These are phyloP conservation scores for Cosmia trapezina DNA, from an alignment of 2,888 invertebrate genomes.

Conservation along the genomic window DNA sequence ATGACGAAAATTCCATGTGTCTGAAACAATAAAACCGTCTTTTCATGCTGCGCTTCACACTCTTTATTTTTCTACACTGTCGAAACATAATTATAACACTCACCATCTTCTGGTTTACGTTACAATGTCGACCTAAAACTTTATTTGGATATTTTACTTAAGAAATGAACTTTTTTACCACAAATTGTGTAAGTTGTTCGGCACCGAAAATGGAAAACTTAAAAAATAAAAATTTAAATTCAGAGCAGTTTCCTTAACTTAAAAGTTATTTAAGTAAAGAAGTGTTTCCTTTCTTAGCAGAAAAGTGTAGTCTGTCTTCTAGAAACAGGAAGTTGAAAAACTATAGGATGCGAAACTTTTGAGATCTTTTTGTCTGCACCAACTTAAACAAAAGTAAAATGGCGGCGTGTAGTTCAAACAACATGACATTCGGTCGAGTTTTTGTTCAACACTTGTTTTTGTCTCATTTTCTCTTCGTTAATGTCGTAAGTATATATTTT, in stretches of 20 bases:
- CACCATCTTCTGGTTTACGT: not conserved
- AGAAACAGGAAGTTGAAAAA: constrained; percentile 71
- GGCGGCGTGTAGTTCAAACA: constrained; percentile 45
- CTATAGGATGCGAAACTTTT: constrained; percentile 66
- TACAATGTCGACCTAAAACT: not conserved
- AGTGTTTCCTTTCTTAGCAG: constrained; percentile 70
- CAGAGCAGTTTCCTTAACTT: constrained; percentile 65
- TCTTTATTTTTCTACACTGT: not conserved
- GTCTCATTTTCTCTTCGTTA: constrained; percentile 40
- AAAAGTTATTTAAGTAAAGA: constrained; percentile 69
- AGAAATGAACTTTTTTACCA: constrained; percentile 14
- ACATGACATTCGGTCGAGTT: constrained; percentile 62
- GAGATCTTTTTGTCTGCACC: constrained; percentile 64
- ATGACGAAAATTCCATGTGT: not conserved
- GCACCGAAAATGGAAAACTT: constrained; percentile 42
- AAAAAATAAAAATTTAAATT: constrained; percentile 66
- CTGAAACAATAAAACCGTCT: too few relatives aligned
- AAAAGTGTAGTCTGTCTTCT: constrained; percentile 64
- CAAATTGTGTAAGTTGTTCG: constrained; percentile 28
- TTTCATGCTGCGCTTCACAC: not conserved
- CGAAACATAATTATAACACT: not conserved
- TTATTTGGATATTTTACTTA: not conserved
- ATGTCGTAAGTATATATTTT: constrained; percentile 32
- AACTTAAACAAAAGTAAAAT: constrained; percentile 59
- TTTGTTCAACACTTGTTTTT: constrained; percentile 41